Percentiles rank a stretch among this genome's conserved stretches.
Conservation (phyloP, 2,888 invertebrate species). For the Periphyllus acericola region DNA sequence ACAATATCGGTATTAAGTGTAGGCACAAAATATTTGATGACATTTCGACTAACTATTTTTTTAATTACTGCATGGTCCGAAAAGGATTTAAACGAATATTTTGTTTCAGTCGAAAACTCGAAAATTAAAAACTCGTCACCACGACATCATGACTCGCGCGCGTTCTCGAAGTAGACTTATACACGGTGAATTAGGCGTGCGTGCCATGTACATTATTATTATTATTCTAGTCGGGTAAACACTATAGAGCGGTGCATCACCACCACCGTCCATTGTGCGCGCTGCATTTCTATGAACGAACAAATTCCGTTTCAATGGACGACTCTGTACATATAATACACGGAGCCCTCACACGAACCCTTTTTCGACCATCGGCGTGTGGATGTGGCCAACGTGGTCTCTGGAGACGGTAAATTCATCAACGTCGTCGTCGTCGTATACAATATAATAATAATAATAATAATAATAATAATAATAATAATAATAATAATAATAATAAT, state of each 20-base stretch:
- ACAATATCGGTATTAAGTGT: no score
- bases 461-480: no score
- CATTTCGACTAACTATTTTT: no score
- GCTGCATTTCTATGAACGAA: not conserved
- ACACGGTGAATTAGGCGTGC: no score
- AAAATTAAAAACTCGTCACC: not conserved
- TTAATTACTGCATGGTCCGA: no score
- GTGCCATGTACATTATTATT: not conserved
- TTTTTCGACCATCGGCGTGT: not conserved
- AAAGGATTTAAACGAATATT: no score
- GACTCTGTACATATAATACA: no score
- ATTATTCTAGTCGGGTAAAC: not conserved
- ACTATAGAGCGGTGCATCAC: not conserved
- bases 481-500: no score
- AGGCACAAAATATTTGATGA: no score
- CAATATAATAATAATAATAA: not conserved
- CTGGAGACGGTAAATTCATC: conserved; percentile 47
- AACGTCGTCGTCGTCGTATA: conserved; percentile 18
- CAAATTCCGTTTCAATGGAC: conserved; percentile 34
- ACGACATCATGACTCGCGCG: not conserved
- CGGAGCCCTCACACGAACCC: conserved; percentile 43
- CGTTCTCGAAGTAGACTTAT: no score
- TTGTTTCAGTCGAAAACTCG: not conserved
- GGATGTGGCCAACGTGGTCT: not conserved
- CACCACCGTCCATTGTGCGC: conserved; percentile 21